These are phyloP conservation scores for Aplodontia rufa DNA, from an alignment of 2,113 vertebrate species.

Conservation along the genomic window DNA sequence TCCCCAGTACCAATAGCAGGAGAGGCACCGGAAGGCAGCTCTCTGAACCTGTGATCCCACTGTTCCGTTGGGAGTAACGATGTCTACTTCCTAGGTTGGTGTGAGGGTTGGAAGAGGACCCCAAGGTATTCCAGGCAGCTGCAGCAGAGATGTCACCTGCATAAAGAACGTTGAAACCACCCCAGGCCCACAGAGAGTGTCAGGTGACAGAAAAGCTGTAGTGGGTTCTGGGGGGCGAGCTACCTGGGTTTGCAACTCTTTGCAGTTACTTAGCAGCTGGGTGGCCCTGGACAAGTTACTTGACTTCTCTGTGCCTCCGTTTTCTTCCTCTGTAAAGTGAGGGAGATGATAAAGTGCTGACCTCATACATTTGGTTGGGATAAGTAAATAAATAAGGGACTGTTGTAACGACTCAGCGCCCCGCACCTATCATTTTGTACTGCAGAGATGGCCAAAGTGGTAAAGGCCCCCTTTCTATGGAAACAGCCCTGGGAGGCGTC, in stretches of 20 bases:
- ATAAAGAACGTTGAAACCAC: neutral
- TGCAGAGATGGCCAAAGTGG: neutral
- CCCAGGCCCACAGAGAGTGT: fast-evolving
- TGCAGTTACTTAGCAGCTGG: neutral
- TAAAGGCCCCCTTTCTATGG: neutral
- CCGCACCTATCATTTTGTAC: neutral
- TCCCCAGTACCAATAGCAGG: neutral
- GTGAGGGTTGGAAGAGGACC: neutral
- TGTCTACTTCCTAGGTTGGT: neutral
- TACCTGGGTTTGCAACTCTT: neutral
- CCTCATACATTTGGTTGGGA: neutral
- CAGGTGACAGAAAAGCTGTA: fast-evolving
- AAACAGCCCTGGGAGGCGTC: neutral
- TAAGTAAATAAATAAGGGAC: neutral
- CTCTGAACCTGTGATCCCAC: neutral
- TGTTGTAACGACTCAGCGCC: too few relatives aligned
- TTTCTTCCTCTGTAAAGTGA: neutral
- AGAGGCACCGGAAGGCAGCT: neutral
- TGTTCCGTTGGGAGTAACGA: neutral
- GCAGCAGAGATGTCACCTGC: fast-evolving
- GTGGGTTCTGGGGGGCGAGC: neutral
- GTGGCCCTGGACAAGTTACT: neutral
- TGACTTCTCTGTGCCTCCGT: neutral
- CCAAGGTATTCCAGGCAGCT: fast-evolving
- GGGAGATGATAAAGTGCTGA: neutral